A percentile compares a stretch with the other conserved stretches of the same genome.
Evolutionary conservation across 1,140 invertebrate genomes (phyloP).

Genomic region (Latrodectus geometricus): DNA sequence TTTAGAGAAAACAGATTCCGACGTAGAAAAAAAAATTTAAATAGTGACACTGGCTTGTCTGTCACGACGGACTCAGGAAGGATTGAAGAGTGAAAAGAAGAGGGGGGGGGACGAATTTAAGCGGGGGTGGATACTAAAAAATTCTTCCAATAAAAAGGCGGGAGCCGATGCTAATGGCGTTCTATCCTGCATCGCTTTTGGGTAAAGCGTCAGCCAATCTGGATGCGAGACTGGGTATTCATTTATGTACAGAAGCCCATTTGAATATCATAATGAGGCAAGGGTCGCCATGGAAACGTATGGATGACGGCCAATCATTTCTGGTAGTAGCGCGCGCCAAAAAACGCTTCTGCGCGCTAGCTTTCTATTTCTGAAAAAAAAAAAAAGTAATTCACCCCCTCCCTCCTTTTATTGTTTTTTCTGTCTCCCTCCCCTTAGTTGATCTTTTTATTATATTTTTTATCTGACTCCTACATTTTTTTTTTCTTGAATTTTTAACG

Average conservation of each 20-base stretch:
- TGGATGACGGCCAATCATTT: slow-evolving; percentile 55
- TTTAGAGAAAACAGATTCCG: background rate
- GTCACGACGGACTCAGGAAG: slow-evolving; percentile 15
- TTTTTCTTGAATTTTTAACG: slow-evolving; percentile 39
- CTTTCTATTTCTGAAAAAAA: slow-evolving; percentile 30
- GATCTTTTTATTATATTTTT: slow-evolving; percentile 3
- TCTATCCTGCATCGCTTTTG: slow-evolving; percentile 44
- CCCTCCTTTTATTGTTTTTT: background rate
- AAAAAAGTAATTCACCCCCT: background rate
- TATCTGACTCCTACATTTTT: background rate
- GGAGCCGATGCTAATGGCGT: slow-evolving; percentile 54
- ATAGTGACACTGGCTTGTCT: slow-evolving; percentile 40
- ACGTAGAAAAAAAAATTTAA: background rate
- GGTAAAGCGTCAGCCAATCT: slow-evolving; percentile 46
- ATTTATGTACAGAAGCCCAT: slow-evolving; percentile 55
- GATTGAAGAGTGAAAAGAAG: slow-evolving; percentile 14
- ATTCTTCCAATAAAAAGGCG: slow-evolving; percentile 57
- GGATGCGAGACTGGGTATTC: slow-evolving; percentile 46
- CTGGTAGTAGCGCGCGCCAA: slow-evolving; percentile 42
- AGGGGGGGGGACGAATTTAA: background rate
- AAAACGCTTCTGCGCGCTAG: slow-evolving; percentile 34
- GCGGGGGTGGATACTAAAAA: slow-evolving; percentile 48
- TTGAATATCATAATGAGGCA: slow-evolving; percentile 60
- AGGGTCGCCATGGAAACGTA: slow-evolving; percentile 38
- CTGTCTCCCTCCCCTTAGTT: background rate